phyloP scores from a whole-genome alignment of 2,113 vertebrate species.

The Rafetus swinhoei region DNA sequence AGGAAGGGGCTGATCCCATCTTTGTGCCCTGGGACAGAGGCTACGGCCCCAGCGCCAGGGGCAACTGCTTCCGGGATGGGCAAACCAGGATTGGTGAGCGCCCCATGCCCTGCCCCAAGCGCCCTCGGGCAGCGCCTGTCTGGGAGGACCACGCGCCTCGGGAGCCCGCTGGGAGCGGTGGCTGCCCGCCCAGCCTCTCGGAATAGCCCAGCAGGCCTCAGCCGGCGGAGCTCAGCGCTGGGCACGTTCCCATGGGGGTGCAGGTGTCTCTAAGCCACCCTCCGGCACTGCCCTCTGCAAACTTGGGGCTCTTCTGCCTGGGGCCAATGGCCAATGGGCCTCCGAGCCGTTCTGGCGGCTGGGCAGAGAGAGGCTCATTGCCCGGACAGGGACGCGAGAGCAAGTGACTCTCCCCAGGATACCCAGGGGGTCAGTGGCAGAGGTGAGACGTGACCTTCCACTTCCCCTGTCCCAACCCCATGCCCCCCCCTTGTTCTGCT shows the following conservation, averaged over 20 bases:
- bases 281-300: not conserved
- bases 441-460: not conserved
- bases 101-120: not conserved
- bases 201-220: not conserved
- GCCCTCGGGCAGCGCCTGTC: too few species aligned
- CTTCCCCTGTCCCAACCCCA: not conserved
- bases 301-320: not conserved
- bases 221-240: too few species aligned
- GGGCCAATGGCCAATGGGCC: not conserved
- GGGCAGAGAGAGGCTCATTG: not conserved
- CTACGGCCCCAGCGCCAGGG: slow-evolving; percentile 28
- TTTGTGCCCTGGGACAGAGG: slow-evolving; percentile 32
- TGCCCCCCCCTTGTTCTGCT: not conserved
- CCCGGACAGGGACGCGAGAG: not conserved
- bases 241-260: accelerated
- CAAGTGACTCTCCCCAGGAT: not conserved
- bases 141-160: too few species aligned
- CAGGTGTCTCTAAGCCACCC: too few species aligned
- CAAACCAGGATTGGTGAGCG: slow-evolving; percentile 77
- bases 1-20: slow-evolving; percentile 56
- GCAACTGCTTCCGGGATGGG: slow-evolving; percentile 82
- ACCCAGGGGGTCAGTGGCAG: not conserved
- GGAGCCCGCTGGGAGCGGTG: not conserved
- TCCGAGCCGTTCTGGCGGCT: not conserved
- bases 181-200: not conserved